Conservation (phyloP, 1,140 invertebrate genomes). For the Zaprionus africanus region DNA sequence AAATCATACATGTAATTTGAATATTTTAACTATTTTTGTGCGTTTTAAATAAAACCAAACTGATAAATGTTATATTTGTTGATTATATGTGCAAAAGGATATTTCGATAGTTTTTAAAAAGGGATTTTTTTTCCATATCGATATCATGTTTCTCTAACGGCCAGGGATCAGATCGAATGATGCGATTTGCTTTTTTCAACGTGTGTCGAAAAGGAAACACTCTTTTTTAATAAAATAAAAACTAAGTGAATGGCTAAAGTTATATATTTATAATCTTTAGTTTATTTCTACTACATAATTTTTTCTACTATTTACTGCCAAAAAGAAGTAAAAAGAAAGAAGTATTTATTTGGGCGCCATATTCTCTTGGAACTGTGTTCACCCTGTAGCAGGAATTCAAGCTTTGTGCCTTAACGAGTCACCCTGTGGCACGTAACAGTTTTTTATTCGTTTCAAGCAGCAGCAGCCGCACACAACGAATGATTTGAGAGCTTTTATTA, state of each 20-base stretch:
- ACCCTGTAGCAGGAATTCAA: conserved; percentile 24
- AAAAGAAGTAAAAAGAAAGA: too few species aligned
- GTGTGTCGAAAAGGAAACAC: too few species aligned
- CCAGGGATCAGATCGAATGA: too few species aligned
- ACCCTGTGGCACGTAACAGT: conserved; percentile 45
- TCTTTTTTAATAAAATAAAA: too few species aligned
- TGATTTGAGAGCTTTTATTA: conserved; percentile 50
- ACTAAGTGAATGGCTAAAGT: too few species aligned
- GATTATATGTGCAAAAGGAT: neutral
- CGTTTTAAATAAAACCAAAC: conserved; percentile 23
- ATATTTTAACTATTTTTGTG: conserved; percentile 36
- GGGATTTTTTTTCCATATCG: too few species aligned
- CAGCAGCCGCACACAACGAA: conserved; percentile 10
- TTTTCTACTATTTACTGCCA: too few species aligned
- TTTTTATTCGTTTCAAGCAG: conserved; percentile 24
- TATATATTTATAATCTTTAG: too few species aligned
- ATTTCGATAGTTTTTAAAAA: too few species aligned
- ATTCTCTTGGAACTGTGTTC: conserved; percentile 21
- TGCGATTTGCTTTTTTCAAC: too few species aligned
- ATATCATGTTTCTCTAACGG: too few species aligned
- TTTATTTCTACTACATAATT: too few species aligned
- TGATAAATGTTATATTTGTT: conserved; percentile 1
- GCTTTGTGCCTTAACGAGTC: neutral
- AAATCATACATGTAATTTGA: conserved; percentile 27
- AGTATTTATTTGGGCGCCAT: neutral